Evolutionary conservation across 2,113 vertebrate species (phyloP), one percentile per base, ranked within the genome.

Genomic region (Lucifuga dentata): DNA sequence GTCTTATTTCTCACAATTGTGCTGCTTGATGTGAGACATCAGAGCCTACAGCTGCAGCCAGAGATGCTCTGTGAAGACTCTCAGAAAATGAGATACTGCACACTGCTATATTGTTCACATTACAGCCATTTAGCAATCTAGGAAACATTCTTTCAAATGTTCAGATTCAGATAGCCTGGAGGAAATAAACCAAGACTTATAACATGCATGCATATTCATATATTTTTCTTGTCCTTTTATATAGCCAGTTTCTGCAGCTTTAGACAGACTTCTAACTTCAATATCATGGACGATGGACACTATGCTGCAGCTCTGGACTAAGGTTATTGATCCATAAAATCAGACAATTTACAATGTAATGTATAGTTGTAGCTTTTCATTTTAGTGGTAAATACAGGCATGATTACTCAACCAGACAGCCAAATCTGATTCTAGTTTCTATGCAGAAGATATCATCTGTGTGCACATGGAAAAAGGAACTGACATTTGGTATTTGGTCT

Each of bases 1-100:
- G 73, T 80, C 53, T 77, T 78, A 68, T 83, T 87, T 88, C 75
- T 86, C 80, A 78, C 72, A 73, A 63, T 75, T 88, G 75, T 72
- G 79, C 74, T 66, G 73, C 63, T 38, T 68, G 69, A 84, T 69
- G 68, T 83, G 82, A 88, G 72, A 85, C 82, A 84, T 82, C 84
- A 79, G 75, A 78, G 78, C 84, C 78, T 68, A 48, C 49, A 79
- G 84, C 68, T 36, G 77, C 71, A 56, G 65, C 78, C 49, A 43
- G 41, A 82, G 75, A 86, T 58, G 80, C 71, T 46, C 64, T 61
- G 46, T 3, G 19, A 66, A 77, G 63, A 60, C 78, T 59, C 72
- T 44, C 70, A 73, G 44, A 75, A 72, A 76, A 58, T 65, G 46
- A 50, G 68, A 80, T 49, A 51, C 50, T 60, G 48, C 64, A 53